Evolutionary conservation across 92 coral and sea anemone genomes (phyloP).

Genomic region (Epizoanthus ramosus): DNA sequence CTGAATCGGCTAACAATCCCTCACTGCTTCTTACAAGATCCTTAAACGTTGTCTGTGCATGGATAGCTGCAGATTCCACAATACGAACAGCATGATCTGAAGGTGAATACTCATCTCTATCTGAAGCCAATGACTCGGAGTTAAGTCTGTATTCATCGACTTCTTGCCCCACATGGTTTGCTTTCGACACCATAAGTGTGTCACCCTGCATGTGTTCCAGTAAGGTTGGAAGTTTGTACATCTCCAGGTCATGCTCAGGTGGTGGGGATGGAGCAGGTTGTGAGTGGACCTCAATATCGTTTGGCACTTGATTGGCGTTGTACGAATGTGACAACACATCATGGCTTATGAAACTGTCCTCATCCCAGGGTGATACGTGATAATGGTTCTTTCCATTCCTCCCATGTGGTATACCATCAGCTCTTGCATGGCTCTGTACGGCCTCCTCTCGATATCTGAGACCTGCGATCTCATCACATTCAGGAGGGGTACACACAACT

Average conservation of each 20-base stretch:
- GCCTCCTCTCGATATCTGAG: constrained; percentile 46
- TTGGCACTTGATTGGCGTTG: constrained; percentile 5
- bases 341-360: constrained; percentile 20
- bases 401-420: constrained; percentile 46
- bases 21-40: constrained; percentile 71
- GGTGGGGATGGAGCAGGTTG: constrained; percentile 22
- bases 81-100: constrained; percentile 74
- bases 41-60: constrained; percentile 61
- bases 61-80: constrained; percentile 54
- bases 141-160: constrained; percentile 78
- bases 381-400: constrained; percentile 60
- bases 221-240: constrained; percentile 78
- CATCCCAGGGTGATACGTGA: constrained; percentile 35
- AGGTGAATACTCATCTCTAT: constrained; percentile 65
- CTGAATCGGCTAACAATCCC: constrained; percentile 63
- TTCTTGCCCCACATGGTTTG: constrained; percentile 58
- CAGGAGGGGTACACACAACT: constrained; percentile 66
- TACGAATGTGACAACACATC: constrained; percentile 17
- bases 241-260: constrained; percentile 42
- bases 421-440: constrained; percentile 58
- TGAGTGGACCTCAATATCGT: constrained; percentile 9
- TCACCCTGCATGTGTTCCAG: constrained; percentile 83
- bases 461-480: constrained; percentile 39
- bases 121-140: constrained; percentile 78
- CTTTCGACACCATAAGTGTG: constrained; percentile 21